These are phyloP conservation scores for Aegypius monachus DNA, from an alignment of 2,113 vertebrate species.

Conservation along the genomic window DNA sequence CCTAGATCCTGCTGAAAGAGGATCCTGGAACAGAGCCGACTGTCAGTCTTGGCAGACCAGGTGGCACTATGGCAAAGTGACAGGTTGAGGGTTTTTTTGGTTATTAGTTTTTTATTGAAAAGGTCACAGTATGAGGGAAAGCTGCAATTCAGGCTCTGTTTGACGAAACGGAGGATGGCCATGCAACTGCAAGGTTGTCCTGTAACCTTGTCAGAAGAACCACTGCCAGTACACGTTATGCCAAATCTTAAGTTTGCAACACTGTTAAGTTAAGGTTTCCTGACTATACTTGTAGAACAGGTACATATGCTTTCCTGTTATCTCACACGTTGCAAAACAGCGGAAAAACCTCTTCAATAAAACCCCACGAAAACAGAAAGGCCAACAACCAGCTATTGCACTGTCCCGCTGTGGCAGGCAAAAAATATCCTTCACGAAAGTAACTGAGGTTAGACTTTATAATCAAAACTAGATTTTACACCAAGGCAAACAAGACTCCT, in stretches of 20 bases:
- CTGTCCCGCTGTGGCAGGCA: background rate
- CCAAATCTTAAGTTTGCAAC: background rate
- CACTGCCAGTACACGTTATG: accelerated
- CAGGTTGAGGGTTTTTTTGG: background rate
- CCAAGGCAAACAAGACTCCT: background rate
- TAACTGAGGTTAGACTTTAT: background rate
- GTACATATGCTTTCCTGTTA: accelerated
- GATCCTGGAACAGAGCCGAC: background rate
- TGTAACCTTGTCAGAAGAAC: background rate
- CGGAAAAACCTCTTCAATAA: background rate
- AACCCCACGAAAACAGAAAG: background rate
- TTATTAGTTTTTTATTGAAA: background rate
- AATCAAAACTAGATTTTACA: background rate
- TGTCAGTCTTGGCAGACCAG: background rate
- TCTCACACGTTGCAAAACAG: background rate
- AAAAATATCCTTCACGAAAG: accelerated
- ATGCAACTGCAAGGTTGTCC: background rate
- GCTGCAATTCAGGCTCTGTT: background rate
- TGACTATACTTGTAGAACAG: background rate
- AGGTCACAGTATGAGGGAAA: background rate
- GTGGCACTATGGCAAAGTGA: background rate
- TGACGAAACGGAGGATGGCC: background rate
- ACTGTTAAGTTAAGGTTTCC: no score
- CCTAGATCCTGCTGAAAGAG: background rate
- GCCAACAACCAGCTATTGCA: accelerated